A percentile compares a stretch with the other conserved stretches of the same genome.
Conservation (phyloP, 2,797 vertebrate species). For the Liasis olivaceus region DNA sequence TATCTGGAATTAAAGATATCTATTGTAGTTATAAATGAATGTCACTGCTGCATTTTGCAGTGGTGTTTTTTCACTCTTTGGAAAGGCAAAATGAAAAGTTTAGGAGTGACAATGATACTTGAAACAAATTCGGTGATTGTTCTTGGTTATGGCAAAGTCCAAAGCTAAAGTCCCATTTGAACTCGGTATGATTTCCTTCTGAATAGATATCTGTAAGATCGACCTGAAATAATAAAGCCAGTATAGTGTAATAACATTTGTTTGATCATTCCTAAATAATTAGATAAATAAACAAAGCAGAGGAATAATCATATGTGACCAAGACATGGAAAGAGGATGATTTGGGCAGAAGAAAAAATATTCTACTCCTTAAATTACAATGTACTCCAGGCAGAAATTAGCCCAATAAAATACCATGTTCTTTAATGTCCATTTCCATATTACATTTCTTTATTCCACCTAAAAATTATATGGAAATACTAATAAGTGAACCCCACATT, state of each 20-base stretch:
- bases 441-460: neutral
- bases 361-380: neutral
- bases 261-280: neutral
- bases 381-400: neutral
- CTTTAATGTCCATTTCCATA: neutral
- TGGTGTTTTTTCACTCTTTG: neutral
- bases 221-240: neutral
- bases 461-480: neutral
- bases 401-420: neutral
- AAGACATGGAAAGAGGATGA: neutral
- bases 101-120: neutral
- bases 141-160: neutral
- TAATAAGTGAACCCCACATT: neutral
- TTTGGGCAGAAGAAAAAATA: neutral
- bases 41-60: neutral
- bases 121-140: neutral
- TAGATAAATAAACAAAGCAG: too few relatives aligned
- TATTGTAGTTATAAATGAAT: neutral
- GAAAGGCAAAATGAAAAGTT: neutral
- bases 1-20: conserved; percentile 47
- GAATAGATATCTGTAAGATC: neutral
- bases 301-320: neutral
- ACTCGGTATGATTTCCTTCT: neutral
- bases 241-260: neutral
- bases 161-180: neutral